Conservation (phyloP, 2,888 invertebrate species). For the Trachelus troglodyta region DNA sequence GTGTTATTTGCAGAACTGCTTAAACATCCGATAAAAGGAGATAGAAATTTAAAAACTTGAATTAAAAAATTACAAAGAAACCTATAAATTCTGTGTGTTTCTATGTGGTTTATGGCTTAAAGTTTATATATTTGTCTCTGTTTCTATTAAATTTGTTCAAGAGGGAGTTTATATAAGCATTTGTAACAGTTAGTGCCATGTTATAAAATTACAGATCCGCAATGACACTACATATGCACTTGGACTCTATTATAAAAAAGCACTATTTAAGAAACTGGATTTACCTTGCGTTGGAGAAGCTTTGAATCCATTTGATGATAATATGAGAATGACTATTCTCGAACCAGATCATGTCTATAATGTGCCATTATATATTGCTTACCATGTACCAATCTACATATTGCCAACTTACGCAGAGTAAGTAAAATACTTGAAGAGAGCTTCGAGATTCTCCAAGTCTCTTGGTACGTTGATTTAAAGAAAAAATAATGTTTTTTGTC, state of each 20-base stretch:
- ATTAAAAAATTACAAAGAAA: too few relatives aligned
- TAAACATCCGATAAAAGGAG: too few relatives aligned
- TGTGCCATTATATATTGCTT: slow-evolving; percentile 83
- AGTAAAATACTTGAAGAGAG: slow-evolving; percentile 55
- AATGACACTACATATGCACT: slow-evolving; percentile 84
- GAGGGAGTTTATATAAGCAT: too few relatives aligned
- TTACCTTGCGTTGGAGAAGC: slow-evolving; percentile 74
- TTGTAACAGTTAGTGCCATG: too few relatives aligned
- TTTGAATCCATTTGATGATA: slow-evolving; percentile 81
- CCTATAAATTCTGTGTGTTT: too few relatives aligned
- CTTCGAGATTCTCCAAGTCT: not conserved
- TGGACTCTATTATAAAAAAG: slow-evolving; percentile 80
- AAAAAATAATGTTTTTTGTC: not conserved
- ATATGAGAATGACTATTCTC: slow-evolving; percentile 77
- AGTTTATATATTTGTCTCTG: too few relatives aligned
- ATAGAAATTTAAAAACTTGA: too few relatives aligned
- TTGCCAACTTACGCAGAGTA: slow-evolving; percentile 81
- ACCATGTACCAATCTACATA: slow-evolving; percentile 81
- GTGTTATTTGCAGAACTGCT: too few relatives aligned
- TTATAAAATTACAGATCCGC: slow-evolving; percentile 69
- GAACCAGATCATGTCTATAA: slow-evolving; percentile 81
- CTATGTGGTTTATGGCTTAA: too few relatives aligned
- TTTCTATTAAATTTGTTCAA: too few relatives aligned
- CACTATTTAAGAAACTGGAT: slow-evolving; percentile 75
- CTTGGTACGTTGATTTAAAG: not conserved